A percentile compares a stretch with the other conserved stretches of the same genome.
Conservation (phyloP, 2,797 vertebrate species). For the Mergus octosetaceus region DNA sequence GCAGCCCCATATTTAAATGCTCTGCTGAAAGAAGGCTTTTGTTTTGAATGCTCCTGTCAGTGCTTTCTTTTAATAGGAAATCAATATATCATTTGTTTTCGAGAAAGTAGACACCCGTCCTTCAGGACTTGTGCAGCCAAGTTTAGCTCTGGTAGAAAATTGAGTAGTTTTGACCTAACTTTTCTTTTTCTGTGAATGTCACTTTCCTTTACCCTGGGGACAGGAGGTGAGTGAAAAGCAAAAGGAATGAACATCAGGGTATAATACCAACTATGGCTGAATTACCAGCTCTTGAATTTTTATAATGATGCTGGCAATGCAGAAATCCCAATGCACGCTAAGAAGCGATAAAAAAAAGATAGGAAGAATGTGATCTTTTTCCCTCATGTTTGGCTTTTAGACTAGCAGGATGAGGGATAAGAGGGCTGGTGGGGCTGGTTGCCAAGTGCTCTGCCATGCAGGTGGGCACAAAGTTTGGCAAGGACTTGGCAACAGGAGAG, state of each 20-base stretch:
- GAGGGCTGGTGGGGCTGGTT: background rate
- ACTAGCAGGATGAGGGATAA: background rate
- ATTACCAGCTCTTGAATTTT: background rate
- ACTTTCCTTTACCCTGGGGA: constrained; percentile 8
- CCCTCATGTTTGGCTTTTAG: background rate
- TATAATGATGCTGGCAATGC: background rate
- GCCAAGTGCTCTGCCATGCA: background rate
- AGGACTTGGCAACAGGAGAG: background rate
- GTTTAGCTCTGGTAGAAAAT: constrained; percentile 53
- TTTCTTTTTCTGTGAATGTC: background rate
- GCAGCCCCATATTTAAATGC: background rate
- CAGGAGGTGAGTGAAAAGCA: background rate
- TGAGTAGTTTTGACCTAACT: constrained; percentile 44
- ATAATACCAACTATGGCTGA: background rate
- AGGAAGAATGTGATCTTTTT: background rate
- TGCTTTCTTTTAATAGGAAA: constrained; percentile 50
- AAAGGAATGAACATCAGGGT: background rate
- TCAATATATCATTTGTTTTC: constrained; percentile 64
- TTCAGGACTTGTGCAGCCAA: constrained; percentile 33
- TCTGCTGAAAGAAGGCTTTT: constrained; percentile 26
- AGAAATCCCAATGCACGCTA: background rate
- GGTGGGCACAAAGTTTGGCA: background rate
- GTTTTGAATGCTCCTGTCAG: constrained; percentile 31
- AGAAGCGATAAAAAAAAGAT: background rate
- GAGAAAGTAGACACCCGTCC: constrained; percentile 44